These are phyloP conservation scores for Nixonia krombeini DNA, from an alignment of 1,140 invertebrate species.

Conservation along the genomic window DNA sequence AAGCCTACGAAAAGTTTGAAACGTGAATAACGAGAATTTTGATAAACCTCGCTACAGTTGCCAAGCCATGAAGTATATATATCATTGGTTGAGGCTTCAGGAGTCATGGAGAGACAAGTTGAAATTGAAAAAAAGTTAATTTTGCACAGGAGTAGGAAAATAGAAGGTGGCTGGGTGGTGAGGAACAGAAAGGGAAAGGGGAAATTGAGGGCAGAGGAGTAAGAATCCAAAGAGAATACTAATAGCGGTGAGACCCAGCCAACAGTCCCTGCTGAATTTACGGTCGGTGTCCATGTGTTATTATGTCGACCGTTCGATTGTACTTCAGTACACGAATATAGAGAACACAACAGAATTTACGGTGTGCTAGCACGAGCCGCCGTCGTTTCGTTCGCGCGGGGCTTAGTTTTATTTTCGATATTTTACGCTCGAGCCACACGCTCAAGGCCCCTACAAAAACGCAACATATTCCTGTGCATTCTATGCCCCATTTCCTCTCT, in stretches of 20 bases:
- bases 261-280: constrained; percentile 54
- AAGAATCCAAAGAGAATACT: constrained; percentile 49
- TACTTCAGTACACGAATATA: constrained; percentile 47
- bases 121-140: background rate
- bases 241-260: constrained; percentile 44
- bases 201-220: background rate
- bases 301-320: constrained; percentile 59
- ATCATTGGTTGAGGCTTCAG: no score
- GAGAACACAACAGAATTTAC: constrained; percentile 55
- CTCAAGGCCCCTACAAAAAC: constrained; percentile 7
- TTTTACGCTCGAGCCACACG: constrained; percentile 21
- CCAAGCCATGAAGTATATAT: no score
- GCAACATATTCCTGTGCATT: constrained; percentile 7
- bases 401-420: constrained; percentile 39
- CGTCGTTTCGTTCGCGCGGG: constrained; percentile 42
- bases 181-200: background rate
- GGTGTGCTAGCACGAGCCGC: constrained; percentile 29
- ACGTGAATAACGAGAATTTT: no score
- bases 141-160: constrained; percentile 2
- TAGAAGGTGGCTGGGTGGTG: background rate
- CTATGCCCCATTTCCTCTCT: constrained; percentile 24
- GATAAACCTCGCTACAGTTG: no score
- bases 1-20: no score
- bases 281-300: constrained; percentile 57
- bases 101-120: no score